phyloP scores from a whole-genome alignment of 1,140 invertebrate genomes.

The Ditylenchus dipsaci region DNA sequence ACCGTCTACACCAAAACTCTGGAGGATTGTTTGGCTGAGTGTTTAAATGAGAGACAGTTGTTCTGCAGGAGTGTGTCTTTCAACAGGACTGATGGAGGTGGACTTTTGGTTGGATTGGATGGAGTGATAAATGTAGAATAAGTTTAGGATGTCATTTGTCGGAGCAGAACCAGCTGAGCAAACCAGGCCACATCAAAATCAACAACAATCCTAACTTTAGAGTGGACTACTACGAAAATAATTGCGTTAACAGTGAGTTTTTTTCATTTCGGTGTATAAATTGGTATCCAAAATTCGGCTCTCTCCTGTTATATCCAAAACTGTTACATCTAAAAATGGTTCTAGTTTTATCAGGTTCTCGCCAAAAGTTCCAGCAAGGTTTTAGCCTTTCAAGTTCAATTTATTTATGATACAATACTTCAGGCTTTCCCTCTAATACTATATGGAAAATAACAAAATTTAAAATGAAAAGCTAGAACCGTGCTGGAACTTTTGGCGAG shows the following conservation, averaged over 20 bases:
- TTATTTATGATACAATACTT: no score
- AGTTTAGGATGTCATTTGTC: slow-evolving; percentile 50
- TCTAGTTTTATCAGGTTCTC: no score
- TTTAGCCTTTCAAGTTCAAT: no score
- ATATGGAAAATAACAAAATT: no score
- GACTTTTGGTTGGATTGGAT: no score
- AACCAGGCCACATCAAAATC: slow-evolving; percentile 48
- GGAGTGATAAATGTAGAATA: neutral
- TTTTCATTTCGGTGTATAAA: neutral
- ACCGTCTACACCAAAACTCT: slow-evolving; percentile 29
- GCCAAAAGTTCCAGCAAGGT: no score
- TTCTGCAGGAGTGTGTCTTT: slow-evolving; percentile 53
- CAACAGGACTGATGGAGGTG: slow-evolving; percentile 55
- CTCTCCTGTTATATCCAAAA: no score
- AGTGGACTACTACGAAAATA: slow-evolving; percentile 58
- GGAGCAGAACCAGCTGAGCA: slow-evolving; percentile 54
- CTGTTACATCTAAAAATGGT: no score
- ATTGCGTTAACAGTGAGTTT: slow-evolving; percentile 54
- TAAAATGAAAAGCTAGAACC: no score
- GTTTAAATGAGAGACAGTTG: slow-evolving; percentile 49
- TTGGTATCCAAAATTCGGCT: neutral
- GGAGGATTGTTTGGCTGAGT: slow-evolving; percentile 56
- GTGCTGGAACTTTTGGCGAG: no score
- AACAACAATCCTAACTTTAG: slow-evolving; percentile 58
- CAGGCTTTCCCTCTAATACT: no score